Percentiles rank a stretch among this genome's conserved stretches.
phyloP scores from a whole-genome alignment of 1,140 invertebrate species.

The Zaprionus ghesquierei region DNA sequence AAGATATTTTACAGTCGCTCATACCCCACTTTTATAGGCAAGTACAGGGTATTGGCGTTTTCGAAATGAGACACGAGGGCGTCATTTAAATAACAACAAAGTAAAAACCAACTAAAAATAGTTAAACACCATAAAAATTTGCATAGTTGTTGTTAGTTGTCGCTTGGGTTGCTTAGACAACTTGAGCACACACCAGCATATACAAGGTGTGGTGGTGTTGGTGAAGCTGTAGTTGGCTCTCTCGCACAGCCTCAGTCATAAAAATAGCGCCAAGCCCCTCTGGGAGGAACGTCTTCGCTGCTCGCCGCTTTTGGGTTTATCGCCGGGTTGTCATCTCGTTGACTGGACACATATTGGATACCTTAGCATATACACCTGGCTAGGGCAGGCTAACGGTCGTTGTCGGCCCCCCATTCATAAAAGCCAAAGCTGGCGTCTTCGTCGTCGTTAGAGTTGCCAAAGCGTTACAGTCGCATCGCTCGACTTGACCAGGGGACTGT shows the following conservation, averaged over 20 bases:
- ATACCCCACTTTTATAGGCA: neutral
- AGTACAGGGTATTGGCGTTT: conserved; percentile 31
- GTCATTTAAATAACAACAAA: conserved; percentile 79
- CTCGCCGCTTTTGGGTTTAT: conserved; percentile 44
- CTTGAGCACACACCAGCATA: conserved; percentile 1
- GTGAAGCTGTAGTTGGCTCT: no score
- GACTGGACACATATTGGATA: conserved; percentile 54
- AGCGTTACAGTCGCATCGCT: conserved; percentile 3
- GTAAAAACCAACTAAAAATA: conserved; percentile 72
- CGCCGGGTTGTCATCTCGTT: conserved; percentile 64
- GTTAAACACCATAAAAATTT: conserved; percentile 80
- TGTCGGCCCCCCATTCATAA: conserved; percentile 35
- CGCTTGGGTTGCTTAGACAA: conserved; percentile 33
- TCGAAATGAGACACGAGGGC: conserved; percentile 50
- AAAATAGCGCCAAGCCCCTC: conserved; percentile 71
- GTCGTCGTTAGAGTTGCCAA: neutral
- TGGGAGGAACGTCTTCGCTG: neutral
- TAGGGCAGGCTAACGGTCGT: conserved; percentile 57
- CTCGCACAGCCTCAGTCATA: conserved; percentile 58
- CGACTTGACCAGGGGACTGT: conserved; percentile 1
- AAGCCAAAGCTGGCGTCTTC: neutral
- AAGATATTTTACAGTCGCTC: no score
- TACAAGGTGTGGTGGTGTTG: conserved; percentile 61
- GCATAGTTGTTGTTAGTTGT: conserved; percentile 68
- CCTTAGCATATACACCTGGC: conserved; percentile 26